Percentiles rank a stretch among this genome's conserved stretches.
Evolutionary conservation across 2,113 vertebrate genomes (phyloP).

Genomic region (Macrotis lagotis): DNA sequence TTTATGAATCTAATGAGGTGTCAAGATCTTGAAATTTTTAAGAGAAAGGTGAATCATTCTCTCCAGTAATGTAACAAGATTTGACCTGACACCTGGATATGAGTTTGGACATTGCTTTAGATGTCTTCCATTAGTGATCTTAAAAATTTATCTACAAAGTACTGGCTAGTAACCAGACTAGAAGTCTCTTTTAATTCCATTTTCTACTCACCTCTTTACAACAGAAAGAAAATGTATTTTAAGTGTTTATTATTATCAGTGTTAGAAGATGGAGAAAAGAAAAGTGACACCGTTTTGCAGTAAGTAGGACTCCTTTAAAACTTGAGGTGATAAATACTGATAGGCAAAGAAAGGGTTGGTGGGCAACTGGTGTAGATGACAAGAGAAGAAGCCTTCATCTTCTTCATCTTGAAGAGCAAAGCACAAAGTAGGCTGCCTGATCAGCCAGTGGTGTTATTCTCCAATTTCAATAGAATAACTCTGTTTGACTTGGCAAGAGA

Average conservation of each 20-base stretch:
- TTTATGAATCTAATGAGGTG: not conserved
- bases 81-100: not conserved
- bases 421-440: not conserved
- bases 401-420: slow-evolving; percentile 28
- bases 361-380: not conserved
- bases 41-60: not conserved
- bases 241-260: not conserved
- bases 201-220: not conserved
- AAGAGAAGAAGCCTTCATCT: slow-evolving; percentile 21
- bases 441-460: not conserved
- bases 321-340: not conserved
- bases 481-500: slow-evolving; percentile 80
- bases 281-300: not conserved
- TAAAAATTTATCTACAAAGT: not conserved
- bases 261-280: not conserved
- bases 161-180: not conserved
- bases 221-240: not conserved
- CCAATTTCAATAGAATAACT: slow-evolving; percentile 70
- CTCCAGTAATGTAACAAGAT: not conserved
- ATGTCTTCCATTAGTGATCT: not conserved
- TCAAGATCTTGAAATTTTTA: not conserved
- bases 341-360: slow-evolving; percentile 17
- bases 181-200: not conserved
- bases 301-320: slow-evolving; percentile 17
- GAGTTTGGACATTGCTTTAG: not conserved